phyloP scores from a whole-genome alignment of 2,797 vertebrate species.

The Sebastes kiyomatsui region DNA sequence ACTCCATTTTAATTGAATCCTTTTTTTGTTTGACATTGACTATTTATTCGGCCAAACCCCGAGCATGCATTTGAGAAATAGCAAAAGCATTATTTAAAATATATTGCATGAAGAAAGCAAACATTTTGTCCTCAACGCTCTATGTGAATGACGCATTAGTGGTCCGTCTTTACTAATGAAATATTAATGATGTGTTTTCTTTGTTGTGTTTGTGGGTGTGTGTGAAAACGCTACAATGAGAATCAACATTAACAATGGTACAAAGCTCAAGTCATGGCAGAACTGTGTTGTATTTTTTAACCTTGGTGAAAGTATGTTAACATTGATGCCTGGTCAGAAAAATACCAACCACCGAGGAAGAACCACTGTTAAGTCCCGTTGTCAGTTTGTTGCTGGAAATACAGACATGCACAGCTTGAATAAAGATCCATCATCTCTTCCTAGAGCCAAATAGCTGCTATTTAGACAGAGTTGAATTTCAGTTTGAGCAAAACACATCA shows the following conservation, averaged over 20 bases:
- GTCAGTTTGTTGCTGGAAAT: constrained; percentile 1
- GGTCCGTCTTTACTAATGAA: not conserved
- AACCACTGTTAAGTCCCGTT: not conserved
- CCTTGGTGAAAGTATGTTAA: not conserved
- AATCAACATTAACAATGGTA: not conserved
- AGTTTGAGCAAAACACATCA: constrained; percentile 36
- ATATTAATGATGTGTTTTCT: not conserved
- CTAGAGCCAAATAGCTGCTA: constrained; percentile 23
- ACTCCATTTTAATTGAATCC: not conserved
- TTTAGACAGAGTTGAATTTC: constrained; percentile 32
- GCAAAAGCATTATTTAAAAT: not conserved
- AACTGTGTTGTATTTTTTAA: not conserved
- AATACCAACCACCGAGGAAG: not conserved
- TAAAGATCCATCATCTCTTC: constrained; percentile 13
- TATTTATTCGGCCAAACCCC: not conserved
- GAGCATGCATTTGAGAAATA: not conserved
- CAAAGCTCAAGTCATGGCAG: not conserved
- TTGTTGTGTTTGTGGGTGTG: not conserved
- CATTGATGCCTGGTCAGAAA: not conserved
- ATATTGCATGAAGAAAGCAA: not conserved
- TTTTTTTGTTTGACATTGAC: constrained; percentile 7
- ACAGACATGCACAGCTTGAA: constrained; percentile 5
- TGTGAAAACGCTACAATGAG: not conserved
- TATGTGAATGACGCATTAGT: not conserved
- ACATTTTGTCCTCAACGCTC: not conserved